phyloP scores from a whole-genome alignment of 2,113 vertebrate genomes.

The Amphilophus citrinellus region DNA sequence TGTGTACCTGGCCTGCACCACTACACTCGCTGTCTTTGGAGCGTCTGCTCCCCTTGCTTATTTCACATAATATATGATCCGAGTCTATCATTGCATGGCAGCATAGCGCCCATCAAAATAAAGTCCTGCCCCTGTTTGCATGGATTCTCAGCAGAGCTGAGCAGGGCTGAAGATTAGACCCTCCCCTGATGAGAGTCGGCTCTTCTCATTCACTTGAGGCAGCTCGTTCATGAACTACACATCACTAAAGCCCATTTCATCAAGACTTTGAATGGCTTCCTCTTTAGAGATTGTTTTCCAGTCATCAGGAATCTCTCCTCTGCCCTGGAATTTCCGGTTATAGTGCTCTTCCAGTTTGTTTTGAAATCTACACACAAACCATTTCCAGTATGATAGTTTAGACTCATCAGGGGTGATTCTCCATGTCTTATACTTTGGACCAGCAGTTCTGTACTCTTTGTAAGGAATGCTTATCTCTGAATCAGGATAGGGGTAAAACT shows the following conservation, averaged over 20 bases:
- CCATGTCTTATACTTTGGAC: not conserved
- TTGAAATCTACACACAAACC: not conserved
- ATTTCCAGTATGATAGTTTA: not conserved
- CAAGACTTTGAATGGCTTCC: not conserved
- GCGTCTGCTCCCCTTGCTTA: too few species aligned
- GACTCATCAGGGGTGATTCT: not conserved
- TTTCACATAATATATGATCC: too few species aligned
- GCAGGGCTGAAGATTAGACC: too few species aligned
- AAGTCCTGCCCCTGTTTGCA: too few species aligned
- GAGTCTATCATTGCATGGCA: too few species aligned
- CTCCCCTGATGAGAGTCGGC: too few species aligned
- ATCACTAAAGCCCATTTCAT: not conserved
- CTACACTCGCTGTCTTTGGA: too few species aligned
- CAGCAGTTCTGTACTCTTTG: conserved; percentile 1
- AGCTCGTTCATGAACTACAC: too few species aligned
- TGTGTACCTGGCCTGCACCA: too few species aligned
- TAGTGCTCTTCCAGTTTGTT: conserved; percentile 1
- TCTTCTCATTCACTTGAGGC: too few species aligned
- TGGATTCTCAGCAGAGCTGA: not conserved
- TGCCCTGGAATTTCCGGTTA: conserved; percentile 1
- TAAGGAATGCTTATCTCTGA: not conserved
- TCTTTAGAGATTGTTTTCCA: conserved; percentile 3
- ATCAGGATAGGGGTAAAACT: not conserved
- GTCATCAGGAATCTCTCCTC: conserved; percentile 2
- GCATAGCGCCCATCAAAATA: too few species aligned